Percentiles rank a stretch among this genome's conserved stretches.
phyloP scores from a whole-genome alignment of 2,797 vertebrate genomes.

The Pogoniulus pusillus region DNA sequence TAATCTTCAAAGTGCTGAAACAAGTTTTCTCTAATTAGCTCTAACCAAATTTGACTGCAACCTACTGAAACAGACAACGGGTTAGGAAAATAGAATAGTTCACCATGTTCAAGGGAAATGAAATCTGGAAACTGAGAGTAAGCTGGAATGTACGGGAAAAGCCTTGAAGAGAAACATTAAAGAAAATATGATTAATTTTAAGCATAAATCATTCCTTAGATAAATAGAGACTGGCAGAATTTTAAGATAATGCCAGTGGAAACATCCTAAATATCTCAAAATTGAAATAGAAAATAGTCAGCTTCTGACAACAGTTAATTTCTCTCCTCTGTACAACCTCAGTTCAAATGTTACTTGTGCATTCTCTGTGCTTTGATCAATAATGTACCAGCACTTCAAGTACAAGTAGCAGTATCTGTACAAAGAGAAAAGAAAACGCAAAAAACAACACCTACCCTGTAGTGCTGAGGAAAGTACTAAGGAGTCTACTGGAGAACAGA shows the following conservation, averaged over 20 bases:
- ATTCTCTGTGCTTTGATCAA: slow-evolving; percentile 58
- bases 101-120: background rate
- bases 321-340: background rate
- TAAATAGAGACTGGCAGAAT: background rate
- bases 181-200: slow-evolving; percentile 2
- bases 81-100: background rate
- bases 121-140: slow-evolving; percentile 24
- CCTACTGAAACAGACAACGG: slow-evolving; percentile 29
- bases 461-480: background rate
- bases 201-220: background rate
- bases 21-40: slow-evolving; percentile 42
- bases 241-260: background rate
- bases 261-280: background rate
- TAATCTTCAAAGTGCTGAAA: slow-evolving; percentile 15
- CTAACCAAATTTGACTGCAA: slow-evolving; percentile 34
- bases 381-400: slow-evolving; percentile 24
- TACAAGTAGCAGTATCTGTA: slow-evolving; percentile 32
- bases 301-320: slow-evolving; percentile 18
- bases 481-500: background rate
- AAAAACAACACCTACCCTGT: background rate
- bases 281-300: slow-evolving; percentile 27
- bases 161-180: background rate
- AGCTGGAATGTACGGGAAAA: background rate
- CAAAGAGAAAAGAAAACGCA: background rate
- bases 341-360: slow-evolving; percentile 18